Evolutionary conservation across 2,888 invertebrate genomes (phyloP).

Genomic region (Mongoloraphidia duomilia): DNA sequence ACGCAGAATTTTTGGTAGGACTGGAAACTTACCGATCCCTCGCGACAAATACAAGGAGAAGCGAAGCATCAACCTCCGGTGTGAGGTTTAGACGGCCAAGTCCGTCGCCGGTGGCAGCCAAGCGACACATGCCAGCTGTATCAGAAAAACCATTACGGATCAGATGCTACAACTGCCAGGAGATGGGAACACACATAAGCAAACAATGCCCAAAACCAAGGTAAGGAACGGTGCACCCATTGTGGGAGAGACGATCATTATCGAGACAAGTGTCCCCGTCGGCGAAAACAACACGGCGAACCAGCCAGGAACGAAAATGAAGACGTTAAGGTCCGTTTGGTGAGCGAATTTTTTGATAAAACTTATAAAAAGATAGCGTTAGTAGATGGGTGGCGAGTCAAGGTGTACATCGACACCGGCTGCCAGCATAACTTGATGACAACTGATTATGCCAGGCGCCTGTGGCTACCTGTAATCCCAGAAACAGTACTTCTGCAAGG

Average conservation of each 20-base stretch:
- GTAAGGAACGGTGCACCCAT: not conserved
- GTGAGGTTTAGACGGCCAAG: too few species aligned
- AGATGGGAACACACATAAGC: not conserved
- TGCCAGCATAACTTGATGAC: conserved; percentile 5
- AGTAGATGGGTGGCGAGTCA: conserved; percentile 5
- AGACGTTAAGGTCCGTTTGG: too few species aligned
- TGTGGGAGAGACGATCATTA: not conserved
- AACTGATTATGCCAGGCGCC: conserved; percentile 4
- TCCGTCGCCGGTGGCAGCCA: too few species aligned
- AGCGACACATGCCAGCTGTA: too few species aligned
- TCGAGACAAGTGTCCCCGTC: too few species aligned
- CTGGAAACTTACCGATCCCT: conserved; percentile 10
- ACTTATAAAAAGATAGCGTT: too few species aligned
- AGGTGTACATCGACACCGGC: conserved; percentile 7
- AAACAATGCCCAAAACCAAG: not conserved
- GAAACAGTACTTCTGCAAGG: conserved; percentile 1
- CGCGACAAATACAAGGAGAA: too few species aligned
- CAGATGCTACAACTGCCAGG: conserved; percentile 1
- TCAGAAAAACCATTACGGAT: too few species aligned
- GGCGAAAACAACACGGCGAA: too few species aligned
- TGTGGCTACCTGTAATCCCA: conserved; percentile 1
- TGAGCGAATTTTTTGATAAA: too few species aligned
- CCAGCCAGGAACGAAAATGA: too few species aligned
- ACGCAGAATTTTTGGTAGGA: conserved; percentile 7
- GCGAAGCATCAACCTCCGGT: too few species aligned